These are phyloP conservation scores for Drosophila suzukii DNA, from an alignment of 1,140 invertebrate species.

Conservation along the genomic window DNA sequence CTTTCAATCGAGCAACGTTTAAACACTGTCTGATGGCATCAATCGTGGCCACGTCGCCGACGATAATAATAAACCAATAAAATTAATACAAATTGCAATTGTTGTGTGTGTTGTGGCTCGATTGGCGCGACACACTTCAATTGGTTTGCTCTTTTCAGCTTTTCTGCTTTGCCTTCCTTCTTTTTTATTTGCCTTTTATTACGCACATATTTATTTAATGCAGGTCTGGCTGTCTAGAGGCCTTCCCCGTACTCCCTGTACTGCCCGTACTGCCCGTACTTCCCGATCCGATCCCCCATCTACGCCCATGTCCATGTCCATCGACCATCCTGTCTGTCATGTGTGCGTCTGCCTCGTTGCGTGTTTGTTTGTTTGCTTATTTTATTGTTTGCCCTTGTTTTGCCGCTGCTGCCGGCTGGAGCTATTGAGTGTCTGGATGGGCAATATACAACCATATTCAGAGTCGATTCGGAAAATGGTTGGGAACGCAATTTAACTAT, in stretches of 20 bases:
- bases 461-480: neutral
- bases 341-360: conserved; percentile 34
- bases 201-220: conserved; percentile 65
- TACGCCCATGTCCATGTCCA: neutral
- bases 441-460: conserved; percentile 3
- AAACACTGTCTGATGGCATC: conserved; percentile 45
- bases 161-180: conserved; percentile 12
- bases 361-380: conserved; percentile 55
- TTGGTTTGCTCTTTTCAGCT: conserved; percentile 58
- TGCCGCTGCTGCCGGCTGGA: conserved; percentile 27
- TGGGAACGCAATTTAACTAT: neutral
- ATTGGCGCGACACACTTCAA: conserved; percentile 63
- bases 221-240: conserved; percentile 46
- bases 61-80: conserved; percentile 78
- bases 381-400: conserved; percentile 58
- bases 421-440: conserved; percentile 41
- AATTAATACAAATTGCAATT: conserved; percentile 78
- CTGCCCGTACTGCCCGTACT: neutral
- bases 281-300: neutral
- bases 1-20: conserved; percentile 35
- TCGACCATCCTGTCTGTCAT: conserved; percentile 39
- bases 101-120: conserved; percentile 55
- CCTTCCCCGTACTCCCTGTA: neutral
- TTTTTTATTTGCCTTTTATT: conserved; percentile 59
- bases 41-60: conserved; percentile 30